A percentile compares a stretch with the other conserved stretches of the same genome.
These are phyloP conservation scores for Falco cherrug DNA, from an alignment of 2,797 vertebrate species.

Conservation along the genomic window DNA sequence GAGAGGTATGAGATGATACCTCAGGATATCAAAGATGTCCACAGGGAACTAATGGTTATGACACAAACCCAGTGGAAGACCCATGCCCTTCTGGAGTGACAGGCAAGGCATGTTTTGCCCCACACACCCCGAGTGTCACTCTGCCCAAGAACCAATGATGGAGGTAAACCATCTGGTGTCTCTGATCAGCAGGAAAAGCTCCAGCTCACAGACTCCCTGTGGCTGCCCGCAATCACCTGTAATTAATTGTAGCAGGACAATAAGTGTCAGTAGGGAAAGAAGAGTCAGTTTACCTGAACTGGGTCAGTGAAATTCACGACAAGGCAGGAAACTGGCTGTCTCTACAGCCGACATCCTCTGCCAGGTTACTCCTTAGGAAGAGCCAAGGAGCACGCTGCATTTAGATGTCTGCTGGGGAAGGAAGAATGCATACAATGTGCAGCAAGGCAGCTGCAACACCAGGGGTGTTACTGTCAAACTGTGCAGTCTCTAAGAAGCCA, in stretches of 20 bases:
- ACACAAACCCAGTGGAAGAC: background rate
- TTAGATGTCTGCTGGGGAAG: background rate
- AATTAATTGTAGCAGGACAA: background rate
- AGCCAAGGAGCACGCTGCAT: background rate
- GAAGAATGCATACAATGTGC: background rate
- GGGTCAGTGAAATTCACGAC: background rate
- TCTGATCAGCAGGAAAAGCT: background rate
- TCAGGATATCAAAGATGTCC: background rate
- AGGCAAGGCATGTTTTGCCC: background rate
- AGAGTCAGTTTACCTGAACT: background rate
- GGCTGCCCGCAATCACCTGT: background rate
- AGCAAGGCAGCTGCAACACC: background rate
- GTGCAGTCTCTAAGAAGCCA: background rate
- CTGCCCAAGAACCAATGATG: background rate
- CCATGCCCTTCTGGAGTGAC: background rate
- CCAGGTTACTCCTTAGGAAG: background rate
- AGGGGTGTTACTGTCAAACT: background rate
- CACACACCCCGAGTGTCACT: background rate
- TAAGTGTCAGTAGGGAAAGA: background rate
- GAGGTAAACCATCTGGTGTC: background rate
- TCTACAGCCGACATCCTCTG: background rate
- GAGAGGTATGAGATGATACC: background rate
- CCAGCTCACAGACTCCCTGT: background rate
- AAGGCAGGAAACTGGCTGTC: background rate
- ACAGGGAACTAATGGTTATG: background rate